Evolutionary conservation across 2,888 invertebrate species (phyloP), one percentile per base, ranked within the genome.

Genomic region (Microctonus aethiopoides): DNA sequence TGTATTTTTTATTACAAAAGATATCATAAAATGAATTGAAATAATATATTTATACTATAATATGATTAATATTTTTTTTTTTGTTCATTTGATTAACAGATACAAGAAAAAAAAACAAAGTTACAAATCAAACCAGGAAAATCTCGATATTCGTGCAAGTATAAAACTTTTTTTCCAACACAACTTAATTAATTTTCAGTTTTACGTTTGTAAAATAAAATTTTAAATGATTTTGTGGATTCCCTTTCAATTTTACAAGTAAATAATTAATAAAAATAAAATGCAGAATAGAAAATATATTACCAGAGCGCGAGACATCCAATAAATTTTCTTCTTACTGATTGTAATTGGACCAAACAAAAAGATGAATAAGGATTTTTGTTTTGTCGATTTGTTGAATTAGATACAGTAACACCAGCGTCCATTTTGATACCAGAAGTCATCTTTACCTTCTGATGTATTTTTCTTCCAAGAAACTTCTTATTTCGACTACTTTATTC

Each of bases 391-490:
- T 95, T 96, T 57, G 94, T 91, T 2, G 98, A 98, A 87, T 97
- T 96, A 67, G 91, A 89, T 63, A 98, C 97, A 4, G 94, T 96
- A 29, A 99, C 99, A 78, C 99, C 99, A 13, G 93, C 90, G 78
- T 96, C 94, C 98, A 99, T 99, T 86, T 92, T 92, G 59, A 99
- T n/a, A n/a, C n/a, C n/a, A n/a, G n/a, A n/a, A n/a, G n/a, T n/a
- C n/a, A n/a, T n/a, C n/a, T n/a, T n/a, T n/a, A n/a, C 83, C 95
- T 91, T 73, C 98, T 92, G 84, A 97, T 97, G 89, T 92, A 97
- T 88, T 99, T 99, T 87, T 99, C 99, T 34, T 99, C 99, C 88
- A 99, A 92, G 91, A 99, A 99, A 88, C 99, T 99, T 88, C 95
- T 92, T 87, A 99, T 97, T 90, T 99, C 99, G 84, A 99, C 95